phyloP scores from a whole-genome alignment of 2,888 invertebrate species.

The Leucania comma region DNA sequence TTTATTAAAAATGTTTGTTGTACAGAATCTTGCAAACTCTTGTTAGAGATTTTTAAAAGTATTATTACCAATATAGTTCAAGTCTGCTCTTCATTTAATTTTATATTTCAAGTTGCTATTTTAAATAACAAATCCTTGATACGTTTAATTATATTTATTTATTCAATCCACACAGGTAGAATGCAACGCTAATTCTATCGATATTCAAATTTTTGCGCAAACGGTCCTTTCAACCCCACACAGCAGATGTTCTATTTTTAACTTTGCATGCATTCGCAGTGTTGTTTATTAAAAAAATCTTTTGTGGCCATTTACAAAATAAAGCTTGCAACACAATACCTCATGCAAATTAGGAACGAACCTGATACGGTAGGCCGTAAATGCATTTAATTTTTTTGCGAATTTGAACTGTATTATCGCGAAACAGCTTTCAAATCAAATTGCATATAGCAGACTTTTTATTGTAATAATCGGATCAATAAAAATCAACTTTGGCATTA shows the following conservation, averaged over 20 bases:
- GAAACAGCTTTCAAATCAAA: slow-evolving; percentile 67
- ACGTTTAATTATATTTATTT: slow-evolving; percentile 44
- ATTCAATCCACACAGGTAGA: slow-evolving; percentile 53
- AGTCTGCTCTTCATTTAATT: background rate
- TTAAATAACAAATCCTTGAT: slow-evolving; percentile 28
- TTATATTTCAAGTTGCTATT: slow-evolving; percentile 14
- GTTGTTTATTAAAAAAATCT: slow-evolving; percentile 89
- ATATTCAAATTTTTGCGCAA: slow-evolving; percentile 68
- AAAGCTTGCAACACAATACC: slow-evolving; percentile 87
- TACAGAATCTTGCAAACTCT: background rate
- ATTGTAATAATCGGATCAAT: slow-evolving; percentile 53
- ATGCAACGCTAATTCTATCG: slow-evolving; percentile 63
- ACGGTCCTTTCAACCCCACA: slow-evolving; percentile 65
- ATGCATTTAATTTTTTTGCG: slow-evolving; percentile 52
- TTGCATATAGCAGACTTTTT: slow-evolving; percentile 77
- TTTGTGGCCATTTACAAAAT: slow-evolving; percentile 90
- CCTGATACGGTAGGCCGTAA: slow-evolving; percentile 67
- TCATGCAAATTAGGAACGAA: slow-evolving; percentile 88
- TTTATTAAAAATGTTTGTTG: background rate
- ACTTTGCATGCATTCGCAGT: slow-evolving; percentile 83
- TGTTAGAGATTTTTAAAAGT: background rate
- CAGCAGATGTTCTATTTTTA: slow-evolving; percentile 89
- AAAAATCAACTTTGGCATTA: slow-evolving; percentile 57
- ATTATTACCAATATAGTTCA: slow-evolving; percentile 6
- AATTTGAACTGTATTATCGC: slow-evolving; percentile 73